Evolutionary conservation across 1,140 invertebrate species (phyloP), one percentile per base, ranked within the genome.

Genomic region (Tetramorium simillimum): DNA sequence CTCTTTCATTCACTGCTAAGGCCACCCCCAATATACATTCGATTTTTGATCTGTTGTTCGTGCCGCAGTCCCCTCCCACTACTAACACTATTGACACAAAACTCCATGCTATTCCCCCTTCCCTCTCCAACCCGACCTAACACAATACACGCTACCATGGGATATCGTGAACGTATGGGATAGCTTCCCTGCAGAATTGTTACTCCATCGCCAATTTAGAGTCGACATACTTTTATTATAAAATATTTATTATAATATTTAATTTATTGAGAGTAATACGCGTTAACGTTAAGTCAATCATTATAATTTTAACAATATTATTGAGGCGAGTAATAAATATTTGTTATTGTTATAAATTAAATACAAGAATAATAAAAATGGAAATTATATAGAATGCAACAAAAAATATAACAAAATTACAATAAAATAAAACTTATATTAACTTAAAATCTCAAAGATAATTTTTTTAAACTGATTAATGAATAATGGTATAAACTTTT

Each of bases 11-110:
- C 88, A 78, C 46, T 78, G 87, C 72, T 86, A 90, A 89, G 72
- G 87, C 93, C 93, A 94, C 93, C 93, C 93, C 93, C 93, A 82
- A 93, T 77, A 88, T 86, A 75, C 76, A 86, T 73, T 77, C 37
- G 85, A 77, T 84, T 86, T 78, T 86, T 73, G 73, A 43, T 53
- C 72, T 69, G 78, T 49, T 51, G 60, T 75, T 87, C 86, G 49
- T 86, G 88, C 76, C 60, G 53, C 63, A 90, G 85, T 92, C 93
- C 93, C 94, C 93, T 94, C 93, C 94, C 92, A 94, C 93, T 92
- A 93, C 93, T 93, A 92, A 92, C 77, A 89, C 93, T 92, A 94
- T 93, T 94, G 91, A 93, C 92, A 93, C 88, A 91, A 90, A 90
- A 91, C 88, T 87, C 65, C 86, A 92, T 91, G 90, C 91, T 92